A percentile compares a stretch with the other conserved stretches of the same genome.
phyloP scores from a whole-genome alignment of 2,797 vertebrate genomes.

The Eulemur rubriventer region DNA sequence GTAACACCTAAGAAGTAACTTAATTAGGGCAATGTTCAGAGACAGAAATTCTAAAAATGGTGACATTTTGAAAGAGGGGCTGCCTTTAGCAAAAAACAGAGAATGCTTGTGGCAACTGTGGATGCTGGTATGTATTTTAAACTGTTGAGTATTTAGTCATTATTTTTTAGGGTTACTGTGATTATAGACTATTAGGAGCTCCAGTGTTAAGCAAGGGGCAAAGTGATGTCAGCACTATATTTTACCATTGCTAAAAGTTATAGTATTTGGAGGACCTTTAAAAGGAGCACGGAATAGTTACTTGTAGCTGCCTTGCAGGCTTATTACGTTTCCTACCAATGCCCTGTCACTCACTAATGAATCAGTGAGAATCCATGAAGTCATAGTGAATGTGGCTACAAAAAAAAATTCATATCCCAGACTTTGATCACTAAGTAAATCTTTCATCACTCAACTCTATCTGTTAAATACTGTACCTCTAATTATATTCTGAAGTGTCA shows the following conservation, averaged over 20 bases:
- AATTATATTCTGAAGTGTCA: slow-evolving; percentile 15
- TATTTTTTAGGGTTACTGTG: background rate
- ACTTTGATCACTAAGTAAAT: slow-evolving; percentile 19
- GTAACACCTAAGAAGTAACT: slow-evolving; percentile 33
- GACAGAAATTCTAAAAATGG: slow-evolving; percentile 51
- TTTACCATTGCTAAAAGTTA: background rate
- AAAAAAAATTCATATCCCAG: background rate
- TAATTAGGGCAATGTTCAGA: slow-evolving; percentile 31
- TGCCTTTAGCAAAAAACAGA: background rate
- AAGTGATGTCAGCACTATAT: background rate
- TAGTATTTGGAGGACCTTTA: background rate
- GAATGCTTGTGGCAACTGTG: background rate
- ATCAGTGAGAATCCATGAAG: background rate
- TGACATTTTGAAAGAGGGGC: slow-evolving; percentile 8
- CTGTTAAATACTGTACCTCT: background rate
- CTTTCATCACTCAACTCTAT: background rate
- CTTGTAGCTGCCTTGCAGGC: background rate
- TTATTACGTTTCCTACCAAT: background rate
- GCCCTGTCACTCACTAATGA: background rate
- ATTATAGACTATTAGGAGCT: background rate
- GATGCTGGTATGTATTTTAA: background rate
- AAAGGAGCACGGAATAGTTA: background rate
- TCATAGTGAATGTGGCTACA: background rate
- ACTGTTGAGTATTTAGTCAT: background rate
- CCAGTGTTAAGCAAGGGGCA: background rate